These are phyloP conservation scores for Cossypha niveicapilla DNA, from an alignment of 2,797 vertebrate species.

Conservation along the genomic window DNA sequence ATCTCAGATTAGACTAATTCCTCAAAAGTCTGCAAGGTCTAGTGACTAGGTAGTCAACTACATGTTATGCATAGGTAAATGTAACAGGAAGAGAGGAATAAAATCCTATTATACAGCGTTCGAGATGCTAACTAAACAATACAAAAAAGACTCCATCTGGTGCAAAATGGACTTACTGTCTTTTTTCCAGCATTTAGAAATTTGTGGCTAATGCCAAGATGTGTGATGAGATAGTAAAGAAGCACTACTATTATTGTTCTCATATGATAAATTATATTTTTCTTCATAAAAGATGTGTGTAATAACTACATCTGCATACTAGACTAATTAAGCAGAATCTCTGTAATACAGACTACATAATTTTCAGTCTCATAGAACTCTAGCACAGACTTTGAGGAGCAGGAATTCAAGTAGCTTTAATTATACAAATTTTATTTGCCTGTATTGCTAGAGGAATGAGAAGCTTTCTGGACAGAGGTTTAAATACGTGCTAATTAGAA, in stretches of 20 bases:
- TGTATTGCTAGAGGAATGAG: background rate
- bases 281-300: background rate
- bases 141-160: background rate
- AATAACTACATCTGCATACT: background rate
- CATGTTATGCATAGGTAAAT: background rate
- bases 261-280: background rate
- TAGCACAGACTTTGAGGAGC: background rate
- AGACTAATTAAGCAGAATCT: background rate
- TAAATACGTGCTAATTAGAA: background rate
- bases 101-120: background rate
- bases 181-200: background rate
- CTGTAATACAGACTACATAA: background rate
- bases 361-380: background rate
- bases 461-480: background rate
- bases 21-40: background rate
- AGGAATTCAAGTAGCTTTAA: background rate
- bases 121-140: background rate
- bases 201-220: background rate
- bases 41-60: background rate
- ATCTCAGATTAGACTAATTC: background rate
- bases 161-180: background rate
- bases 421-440: background rate
- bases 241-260: background rate
- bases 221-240: background rate
- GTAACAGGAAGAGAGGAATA: background rate